Evolutionary conservation across 2,797 vertebrate genomes (phyloP), one percentile per base, ranked within the genome.

Genomic region (Buphagus erythrorhynchus): DNA sequence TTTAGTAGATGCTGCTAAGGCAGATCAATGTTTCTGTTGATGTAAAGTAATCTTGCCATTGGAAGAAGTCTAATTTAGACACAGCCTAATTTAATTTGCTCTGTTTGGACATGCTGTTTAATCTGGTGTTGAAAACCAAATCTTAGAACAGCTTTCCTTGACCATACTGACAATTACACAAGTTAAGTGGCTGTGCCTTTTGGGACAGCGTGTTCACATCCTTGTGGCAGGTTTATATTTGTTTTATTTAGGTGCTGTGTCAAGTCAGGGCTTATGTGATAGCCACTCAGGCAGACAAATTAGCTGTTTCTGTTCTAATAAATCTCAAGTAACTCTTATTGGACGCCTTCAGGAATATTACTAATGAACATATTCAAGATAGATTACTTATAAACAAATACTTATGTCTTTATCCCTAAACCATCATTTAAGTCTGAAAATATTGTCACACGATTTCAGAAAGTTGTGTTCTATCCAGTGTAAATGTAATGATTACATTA

Each of bases 51-150:
- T 97, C 89, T 96, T 95, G 90, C 96, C 89, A 55, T 95, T 91
- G 84, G 95, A 97, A 98, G 94, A 97, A 81, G 93, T 90, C 96
- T 98, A 96, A 98, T 97, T 98, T 97, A 97, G 94, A 96, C 3
- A 22, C 89, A 84, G 68, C 90, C 95, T 98, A 97, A 98, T 98
- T 97, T 97, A 97, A 98, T 98, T 98, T 97, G 92, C 90, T 97
- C 90, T 97, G 86, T 98, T 98, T 97, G 92, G 97, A 97, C 81
- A 94, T 95, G 95, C 84, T 94, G 76, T 96, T 63, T 96, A 97
- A 97, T 97, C 96, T 6, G 3, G 93, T 96, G 94, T 87, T 94
- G 94, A 96, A 96, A 97, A 97, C 95, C 84, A 95, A 91, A 94
- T 80, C 96, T 97, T 95, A 45, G 83, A 97, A 95, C 89, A 94